Conservation (phyloP, 2,888 invertebrate species). For the Folsomia candida region DNA sequence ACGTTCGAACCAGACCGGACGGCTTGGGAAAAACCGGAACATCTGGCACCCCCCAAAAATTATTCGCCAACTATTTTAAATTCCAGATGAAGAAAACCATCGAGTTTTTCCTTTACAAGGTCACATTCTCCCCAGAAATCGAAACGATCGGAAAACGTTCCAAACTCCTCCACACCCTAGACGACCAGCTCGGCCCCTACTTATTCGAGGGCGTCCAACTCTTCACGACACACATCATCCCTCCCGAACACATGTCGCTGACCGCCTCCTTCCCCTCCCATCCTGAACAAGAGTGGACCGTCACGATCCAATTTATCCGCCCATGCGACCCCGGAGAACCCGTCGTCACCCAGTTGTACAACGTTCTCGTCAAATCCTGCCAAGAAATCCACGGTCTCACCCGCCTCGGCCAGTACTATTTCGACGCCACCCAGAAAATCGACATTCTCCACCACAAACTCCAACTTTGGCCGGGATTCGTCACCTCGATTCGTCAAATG, state of each 20-base stretch:
- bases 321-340: not conserved
- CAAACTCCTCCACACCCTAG: not conserved
- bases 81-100: not conserved
- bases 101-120: constrained; percentile 12
- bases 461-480: constrained; percentile 32
- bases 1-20: not conserved
- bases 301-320: constrained; percentile 6
- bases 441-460: constrained; percentile 8
- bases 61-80: constrained; percentile 22
- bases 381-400: constrained; percentile 6
- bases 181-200: constrained; percentile 11
- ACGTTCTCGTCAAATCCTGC: constrained; percentile 9
- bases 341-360: constrained; percentile 29
- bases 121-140: constrained; percentile 20
- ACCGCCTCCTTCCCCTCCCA: not conserved
- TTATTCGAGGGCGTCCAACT: constrained; percentile 17
- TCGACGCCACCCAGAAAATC: constrained; percentile 1
- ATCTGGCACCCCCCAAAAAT: not conserved
- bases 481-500: too few relatives aligned
- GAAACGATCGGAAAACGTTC: constrained; percentile 1
- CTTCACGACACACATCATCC: constrained; percentile 11
- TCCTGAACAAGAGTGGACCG: not conserved
- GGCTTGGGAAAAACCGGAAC: constrained; percentile 15
- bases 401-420: constrained; percentile 23
- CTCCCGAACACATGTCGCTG: not conserved